Conservation (phyloP, 1,140 invertebrate species). For the Trichonephila inaurata region DNA sequence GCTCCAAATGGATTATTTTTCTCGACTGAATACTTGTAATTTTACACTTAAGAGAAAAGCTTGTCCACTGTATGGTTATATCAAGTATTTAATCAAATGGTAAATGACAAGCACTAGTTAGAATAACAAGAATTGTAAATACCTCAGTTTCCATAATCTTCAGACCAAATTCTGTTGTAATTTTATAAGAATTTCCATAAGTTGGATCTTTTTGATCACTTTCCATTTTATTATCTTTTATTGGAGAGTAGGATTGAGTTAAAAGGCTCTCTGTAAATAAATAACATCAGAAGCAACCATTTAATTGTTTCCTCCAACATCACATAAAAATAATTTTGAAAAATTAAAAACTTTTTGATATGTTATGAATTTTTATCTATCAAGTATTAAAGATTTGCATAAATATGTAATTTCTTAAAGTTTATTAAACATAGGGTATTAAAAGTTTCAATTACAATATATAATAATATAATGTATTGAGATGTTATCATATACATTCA, state of each 20-base stretch:
- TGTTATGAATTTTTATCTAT: too few species aligned
- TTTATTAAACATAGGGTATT: neutral
- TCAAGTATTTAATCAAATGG: slow-evolving; percentile 84
- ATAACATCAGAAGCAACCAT: neutral
- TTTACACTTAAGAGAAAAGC: too few species aligned
- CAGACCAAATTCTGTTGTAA: slow-evolving; percentile 87
- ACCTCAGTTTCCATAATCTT: slow-evolving; percentile 45
- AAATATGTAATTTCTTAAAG: neutral
- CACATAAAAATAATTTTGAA: too few species aligned
- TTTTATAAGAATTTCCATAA: slow-evolving; percentile 79
- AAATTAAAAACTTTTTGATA: too few species aligned
- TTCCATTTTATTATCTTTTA: slow-evolving; percentile 66
- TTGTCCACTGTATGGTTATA: too few species aligned
- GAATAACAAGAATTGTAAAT: neutral
- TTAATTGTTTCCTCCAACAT: too few species aligned
- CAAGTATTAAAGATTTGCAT: too few species aligned
- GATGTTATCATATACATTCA: too few species aligned
- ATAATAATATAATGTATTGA: too few species aligned
- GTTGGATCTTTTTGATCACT: slow-evolving; percentile 58
- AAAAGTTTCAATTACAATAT: too few species aligned
- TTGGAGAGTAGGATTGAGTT: slow-evolving; percentile 80
- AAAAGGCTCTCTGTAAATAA: slow-evolving; percentile 82
- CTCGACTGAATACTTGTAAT: too few species aligned
- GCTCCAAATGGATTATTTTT: too few species aligned
- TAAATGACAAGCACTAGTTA: slow-evolving; percentile 84